Evolutionary conservation across 2,888 invertebrate species (phyloP).

Genomic region (Drosophila nr. medialis): DNA sequence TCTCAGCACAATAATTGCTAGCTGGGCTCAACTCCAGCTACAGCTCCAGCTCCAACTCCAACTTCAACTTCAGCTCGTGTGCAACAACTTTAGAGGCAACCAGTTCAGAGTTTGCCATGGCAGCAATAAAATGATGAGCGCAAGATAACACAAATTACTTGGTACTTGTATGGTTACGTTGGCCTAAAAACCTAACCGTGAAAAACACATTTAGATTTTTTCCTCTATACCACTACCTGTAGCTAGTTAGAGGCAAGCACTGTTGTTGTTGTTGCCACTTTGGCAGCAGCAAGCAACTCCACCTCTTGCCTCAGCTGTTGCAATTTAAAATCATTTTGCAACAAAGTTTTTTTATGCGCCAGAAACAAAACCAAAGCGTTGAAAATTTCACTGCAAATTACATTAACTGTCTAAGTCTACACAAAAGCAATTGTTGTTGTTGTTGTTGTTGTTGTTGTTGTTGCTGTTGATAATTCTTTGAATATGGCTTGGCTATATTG

Average conservation of each 20-base stretch:
- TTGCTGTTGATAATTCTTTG: conserved; percentile 43
- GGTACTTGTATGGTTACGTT: conserved; percentile 62
- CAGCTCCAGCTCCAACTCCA: neutral
- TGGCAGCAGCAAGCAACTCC: conserved; percentile 50
- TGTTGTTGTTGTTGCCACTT: conserved; percentile 39
- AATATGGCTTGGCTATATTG: conserved; percentile 9
- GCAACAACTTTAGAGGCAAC: conserved; percentile 36
- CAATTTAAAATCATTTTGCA: conserved; percentile 74
- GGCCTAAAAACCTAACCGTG: conserved; percentile 75
- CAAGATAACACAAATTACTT: conserved; percentile 75
- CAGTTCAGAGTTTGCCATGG: conserved; percentile 60
- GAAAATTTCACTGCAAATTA: conserved; percentile 72
- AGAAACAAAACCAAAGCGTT: conserved; percentile 66
- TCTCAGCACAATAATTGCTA: conserved; percentile 38
- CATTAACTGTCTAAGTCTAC: conserved; percentile 54
- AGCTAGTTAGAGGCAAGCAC: conserved; percentile 33
- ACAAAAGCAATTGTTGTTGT: conserved; percentile 26
- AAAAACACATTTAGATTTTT: conserved; percentile 71
- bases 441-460: conserved; percentile 21
- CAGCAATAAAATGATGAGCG: conserved; percentile 76
- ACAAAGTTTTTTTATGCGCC: conserved; percentile 34
- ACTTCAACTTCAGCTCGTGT: conserved; percentile 12
- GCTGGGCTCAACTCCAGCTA: conserved; percentile 9
- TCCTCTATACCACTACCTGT: conserved; percentile 53
- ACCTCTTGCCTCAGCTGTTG: conserved; percentile 61